Evolutionary conservation across 2,888 invertebrate genomes (phyloP), one percentile per base, ranked within the genome.

Genomic region (Leucoptera coffeella): DNA sequence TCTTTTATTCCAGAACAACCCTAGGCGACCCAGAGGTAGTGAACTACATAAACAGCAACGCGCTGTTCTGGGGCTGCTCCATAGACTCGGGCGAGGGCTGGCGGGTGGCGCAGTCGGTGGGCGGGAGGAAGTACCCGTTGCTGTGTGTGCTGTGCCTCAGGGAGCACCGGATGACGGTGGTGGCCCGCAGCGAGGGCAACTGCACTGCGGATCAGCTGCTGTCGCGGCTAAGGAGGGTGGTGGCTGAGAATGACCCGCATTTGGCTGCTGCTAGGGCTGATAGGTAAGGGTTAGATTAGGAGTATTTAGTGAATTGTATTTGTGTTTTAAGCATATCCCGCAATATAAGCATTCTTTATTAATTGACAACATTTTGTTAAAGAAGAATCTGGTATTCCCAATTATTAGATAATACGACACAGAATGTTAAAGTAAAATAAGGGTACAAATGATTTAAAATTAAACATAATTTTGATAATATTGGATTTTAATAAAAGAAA

Each of bases 11-110:
- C 47, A 85, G 85, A 39, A 74, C 75, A 32, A 85, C 86, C 4
- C 57, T 91, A 34, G 64, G 81, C 22, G 75, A 87, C 50, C 64
- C 73, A 27, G 79, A 82, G 22, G 80, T 94, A 19, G 77, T 87
- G 32, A 77, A 81, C 32, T 93, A 81, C 52, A 77, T 96, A 35
- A 89, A 91, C 57, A 78, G 78, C 25, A 82, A 85, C 43, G 85
- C 88, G 40, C 60, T 97, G 14, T 88, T 96, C 49, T 99, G 96
- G 97, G 92, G 85, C 3, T 96, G 96, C 55, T 85, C 88, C 28
- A 81, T 89, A 12, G 81, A 85, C 35, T 82, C 82, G 0, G 84
- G 89, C 0, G 96, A 97, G 57, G 97, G 97, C 1, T 89, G 88
- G 65, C 78, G 90, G 40, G 95, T 95, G 13, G 84, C 88, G 6